A percentile compares a stretch with the other conserved stretches of the same genome.
Conservation (phyloP, 2,888 invertebrate species). For the Cylindroiulus punctatus region DNA sequence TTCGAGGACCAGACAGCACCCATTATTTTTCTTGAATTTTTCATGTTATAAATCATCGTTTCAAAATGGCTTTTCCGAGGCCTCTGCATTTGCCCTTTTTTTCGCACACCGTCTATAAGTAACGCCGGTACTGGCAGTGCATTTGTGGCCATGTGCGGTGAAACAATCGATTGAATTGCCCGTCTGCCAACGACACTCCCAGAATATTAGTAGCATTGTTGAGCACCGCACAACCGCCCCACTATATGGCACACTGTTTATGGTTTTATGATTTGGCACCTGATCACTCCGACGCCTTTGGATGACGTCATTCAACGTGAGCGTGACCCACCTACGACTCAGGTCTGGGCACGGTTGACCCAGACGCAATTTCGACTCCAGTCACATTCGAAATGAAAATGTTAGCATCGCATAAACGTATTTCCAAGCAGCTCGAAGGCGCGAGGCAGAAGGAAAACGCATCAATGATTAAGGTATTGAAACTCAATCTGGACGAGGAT, state of each 20-base stretch:
- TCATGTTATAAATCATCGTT: background rate
- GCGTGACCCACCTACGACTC: too few species aligned
- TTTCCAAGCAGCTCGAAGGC: background rate
- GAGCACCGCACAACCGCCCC: background rate
- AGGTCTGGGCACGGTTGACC: background rate
- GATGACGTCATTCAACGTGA: background rate
- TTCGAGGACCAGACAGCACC: background rate
- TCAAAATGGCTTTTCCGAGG: conserved; percentile 4
- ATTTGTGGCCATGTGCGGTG: conserved; percentile 26
- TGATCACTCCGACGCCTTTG: background rate
- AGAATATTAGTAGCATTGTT: conserved; percentile 45
- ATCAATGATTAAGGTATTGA: background rate
- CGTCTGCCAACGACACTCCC: conserved; percentile 20
- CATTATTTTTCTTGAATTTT: conserved; percentile 6
- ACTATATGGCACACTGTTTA: background rate
- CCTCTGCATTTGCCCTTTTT: background rate
- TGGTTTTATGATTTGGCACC: conserved; percentile 21
- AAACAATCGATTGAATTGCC: conserved; percentile 45
- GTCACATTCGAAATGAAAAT: background rate
- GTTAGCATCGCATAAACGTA: background rate
- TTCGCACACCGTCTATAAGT: background rate
- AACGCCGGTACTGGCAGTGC: background rate
- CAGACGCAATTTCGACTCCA: background rate
- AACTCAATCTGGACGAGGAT: background rate
- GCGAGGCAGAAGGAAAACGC: background rate